A percentile compares a stretch with the other conserved stretches of the same genome.
Conservation (phyloP, 1,140 invertebrate species). For the Orchesella cincta region DNA sequence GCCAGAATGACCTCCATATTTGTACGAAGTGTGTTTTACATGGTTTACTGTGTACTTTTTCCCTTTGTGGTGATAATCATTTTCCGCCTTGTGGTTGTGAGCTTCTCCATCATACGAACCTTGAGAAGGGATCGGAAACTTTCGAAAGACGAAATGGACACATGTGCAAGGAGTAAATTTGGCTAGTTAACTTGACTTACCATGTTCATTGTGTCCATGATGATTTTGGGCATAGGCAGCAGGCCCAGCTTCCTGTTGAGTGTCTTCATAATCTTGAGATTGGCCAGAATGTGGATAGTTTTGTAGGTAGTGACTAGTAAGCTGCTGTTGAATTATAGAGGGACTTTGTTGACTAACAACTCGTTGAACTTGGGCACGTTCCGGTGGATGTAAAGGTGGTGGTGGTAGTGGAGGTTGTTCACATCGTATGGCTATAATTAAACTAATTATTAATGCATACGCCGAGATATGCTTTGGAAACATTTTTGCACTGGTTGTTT, state of each 20-base stretch:
- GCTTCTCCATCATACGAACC: too few relatives aligned
- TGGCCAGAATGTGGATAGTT: not conserved
- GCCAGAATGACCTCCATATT: not conserved
- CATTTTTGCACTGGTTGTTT: not conserved
- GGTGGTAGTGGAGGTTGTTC: not conserved
- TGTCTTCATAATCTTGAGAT: not conserved
- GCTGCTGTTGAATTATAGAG: not conserved
- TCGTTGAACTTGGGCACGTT: not conserved
- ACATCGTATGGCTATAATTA: slow-evolving; percentile 22
- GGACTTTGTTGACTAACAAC: not conserved
- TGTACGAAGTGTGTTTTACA: not conserved
- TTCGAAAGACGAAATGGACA: too few relatives aligned
- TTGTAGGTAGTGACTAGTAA: slow-evolving; percentile 3
- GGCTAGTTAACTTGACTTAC: too few relatives aligned
- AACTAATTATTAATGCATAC: slow-evolving; percentile 15
- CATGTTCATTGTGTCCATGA: not conserved
- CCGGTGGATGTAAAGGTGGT: not conserved
- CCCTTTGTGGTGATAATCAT: not conserved
- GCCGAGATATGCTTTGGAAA: slow-evolving; percentile 8
- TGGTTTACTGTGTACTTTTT: slow-evolving; percentile 7
- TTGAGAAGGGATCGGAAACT: too few relatives aligned
- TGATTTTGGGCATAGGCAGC: not conserved
- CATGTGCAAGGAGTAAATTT: not conserved
- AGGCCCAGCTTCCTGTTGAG: too few relatives aligned
- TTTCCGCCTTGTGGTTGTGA: not conserved